phyloP scores from a whole-genome alignment of 2,888 invertebrate species.

The Rhingia campestris region DNA sequence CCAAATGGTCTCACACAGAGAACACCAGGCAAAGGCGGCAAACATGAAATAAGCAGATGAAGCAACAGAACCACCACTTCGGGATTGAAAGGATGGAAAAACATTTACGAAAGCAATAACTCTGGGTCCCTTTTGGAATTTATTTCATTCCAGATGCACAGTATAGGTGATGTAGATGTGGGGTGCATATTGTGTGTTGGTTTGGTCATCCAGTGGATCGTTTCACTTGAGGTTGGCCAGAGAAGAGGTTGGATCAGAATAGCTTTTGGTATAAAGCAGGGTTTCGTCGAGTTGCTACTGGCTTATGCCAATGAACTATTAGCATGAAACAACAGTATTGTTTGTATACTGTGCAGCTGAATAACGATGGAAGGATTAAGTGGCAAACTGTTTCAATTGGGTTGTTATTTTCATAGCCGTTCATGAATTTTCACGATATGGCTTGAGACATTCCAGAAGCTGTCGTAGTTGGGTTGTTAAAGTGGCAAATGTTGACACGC shows the following conservation, averaged over 20 bases:
- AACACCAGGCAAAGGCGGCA: constrained; percentile 9
- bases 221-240: constrained; percentile 20
- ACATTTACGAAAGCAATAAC: constrained; percentile 71
- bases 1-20: constrained; percentile 67
- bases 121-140: constrained; percentile 43
- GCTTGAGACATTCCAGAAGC: neutral
- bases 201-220: constrained; percentile 32
- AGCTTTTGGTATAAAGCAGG: neutral
- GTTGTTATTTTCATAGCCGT: constrained; percentile 21
- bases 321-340: neutral
- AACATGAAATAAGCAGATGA: constrained; percentile 23
- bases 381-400: constrained; percentile 18
- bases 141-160: constrained; percentile 59
- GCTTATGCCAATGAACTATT: constrained; percentile 40
- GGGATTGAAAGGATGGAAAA: constrained; percentile 51
- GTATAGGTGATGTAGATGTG: constrained; percentile 1
- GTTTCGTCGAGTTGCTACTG: neutral
- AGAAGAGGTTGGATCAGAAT: constrained; percentile 30
- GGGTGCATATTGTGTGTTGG: neutral
- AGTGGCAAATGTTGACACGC: neutral
- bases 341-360: neutral
- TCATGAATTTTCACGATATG: constrained; percentile 22
- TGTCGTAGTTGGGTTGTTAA: neutral
- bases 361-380: constrained; percentile 16
- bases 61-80: constrained; percentile 55